phyloP scores from a whole-genome alignment of 2,888 invertebrate species.

The Acleris laterana region DNA sequence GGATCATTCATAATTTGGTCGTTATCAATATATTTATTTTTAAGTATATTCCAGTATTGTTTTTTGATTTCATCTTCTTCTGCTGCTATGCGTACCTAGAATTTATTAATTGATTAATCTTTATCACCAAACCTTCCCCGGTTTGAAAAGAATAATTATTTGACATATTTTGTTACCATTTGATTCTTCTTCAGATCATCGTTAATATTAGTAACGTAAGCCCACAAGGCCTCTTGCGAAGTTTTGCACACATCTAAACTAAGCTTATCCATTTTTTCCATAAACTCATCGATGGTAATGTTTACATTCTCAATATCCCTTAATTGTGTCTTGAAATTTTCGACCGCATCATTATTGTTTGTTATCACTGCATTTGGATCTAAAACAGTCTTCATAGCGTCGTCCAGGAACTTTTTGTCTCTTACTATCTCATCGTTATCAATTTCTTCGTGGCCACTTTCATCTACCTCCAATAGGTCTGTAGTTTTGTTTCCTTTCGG shows the following conservation, averaged over 20 bases:
- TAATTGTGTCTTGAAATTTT: slow-evolving; percentile 63
- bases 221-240: slow-evolving; percentile 75
- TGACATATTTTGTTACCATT: slow-evolving; percentile 60
- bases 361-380: slow-evolving; percentile 63
- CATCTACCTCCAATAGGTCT: slow-evolving; percentile 61
- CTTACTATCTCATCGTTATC: slow-evolving; percentile 63
- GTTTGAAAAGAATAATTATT: background rate
- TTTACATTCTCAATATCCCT: slow-evolving; percentile 65
- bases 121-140: background rate
- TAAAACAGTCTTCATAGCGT: slow-evolving; percentile 71
- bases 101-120: background rate
- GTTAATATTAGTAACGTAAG: slow-evolving; percentile 72
- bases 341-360: slow-evolving; percentile 57
- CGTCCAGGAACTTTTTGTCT: slow-evolving; percentile 72
- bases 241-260: slow-evolving; percentile 75
- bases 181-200: slow-evolving; percentile 71
- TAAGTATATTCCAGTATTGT: slow-evolving; percentile 74
- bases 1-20: slow-evolving; percentile 51
- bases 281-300: slow-evolving; percentile 64
- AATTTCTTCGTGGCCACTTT: slow-evolving; percentile 73
- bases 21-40: slow-evolving; percentile 66
- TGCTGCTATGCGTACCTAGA: slow-evolving; percentile 69
- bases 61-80: slow-evolving; percentile 79
- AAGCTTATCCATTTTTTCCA: slow-evolving; percentile 75
- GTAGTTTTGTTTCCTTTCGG: slow-evolving; percentile 62